phyloP scores from a whole-genome alignment of 2,113 vertebrate genomes.

The Mustela nigripes region DNA sequence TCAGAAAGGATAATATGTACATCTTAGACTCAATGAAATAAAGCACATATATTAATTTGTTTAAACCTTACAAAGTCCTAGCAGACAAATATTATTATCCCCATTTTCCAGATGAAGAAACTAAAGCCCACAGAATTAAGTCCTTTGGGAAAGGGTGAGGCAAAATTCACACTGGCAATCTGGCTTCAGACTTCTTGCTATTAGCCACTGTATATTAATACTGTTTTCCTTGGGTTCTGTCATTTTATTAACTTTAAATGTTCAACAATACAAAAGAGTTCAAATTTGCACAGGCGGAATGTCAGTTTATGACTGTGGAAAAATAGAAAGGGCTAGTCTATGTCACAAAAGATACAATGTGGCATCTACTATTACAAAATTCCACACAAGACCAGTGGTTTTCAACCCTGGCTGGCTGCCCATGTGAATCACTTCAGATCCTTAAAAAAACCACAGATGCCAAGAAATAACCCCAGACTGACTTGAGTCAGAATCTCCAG shows the following conservation, averaged over 20 bases:
- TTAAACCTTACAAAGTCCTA: background rate
- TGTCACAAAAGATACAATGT: background rate
- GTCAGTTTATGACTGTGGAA: background rate
- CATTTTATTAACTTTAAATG: conserved; percentile 21
- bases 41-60: background rate
- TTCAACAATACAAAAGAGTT: background rate
- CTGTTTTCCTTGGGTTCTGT: background rate
- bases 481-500: background rate
- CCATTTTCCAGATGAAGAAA: background rate
- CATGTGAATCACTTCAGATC: background rate
- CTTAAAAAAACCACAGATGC: background rate
- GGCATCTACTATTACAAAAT: background rate
- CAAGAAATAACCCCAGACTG: background rate
- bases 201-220: background rate
- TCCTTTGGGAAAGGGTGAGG: background rate
- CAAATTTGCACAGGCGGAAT: background rate
- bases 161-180: background rate
- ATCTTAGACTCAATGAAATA: conserved; percentile 6
- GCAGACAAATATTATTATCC: background rate
- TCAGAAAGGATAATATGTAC: background rate
- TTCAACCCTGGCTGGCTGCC: background rate
- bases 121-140: background rate
- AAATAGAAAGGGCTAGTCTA: background rate
- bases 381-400: background rate
- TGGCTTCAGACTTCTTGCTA: background rate